phyloP scores from a whole-genome alignment of 2,113 vertebrate species.

The Muntiacus reevesi region DNA sequence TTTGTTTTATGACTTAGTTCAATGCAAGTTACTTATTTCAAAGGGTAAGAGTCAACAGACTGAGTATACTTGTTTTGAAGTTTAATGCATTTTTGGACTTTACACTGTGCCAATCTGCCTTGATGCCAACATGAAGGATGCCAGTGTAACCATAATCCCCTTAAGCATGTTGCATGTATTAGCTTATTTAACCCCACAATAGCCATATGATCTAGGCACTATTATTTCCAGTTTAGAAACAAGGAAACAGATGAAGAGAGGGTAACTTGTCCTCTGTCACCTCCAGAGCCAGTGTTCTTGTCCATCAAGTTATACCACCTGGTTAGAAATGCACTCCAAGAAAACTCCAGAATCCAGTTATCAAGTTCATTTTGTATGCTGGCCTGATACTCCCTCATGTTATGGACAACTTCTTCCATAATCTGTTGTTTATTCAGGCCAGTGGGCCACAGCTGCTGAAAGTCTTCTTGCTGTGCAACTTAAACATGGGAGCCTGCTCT shows the following conservation, averaged over 20 bases:
- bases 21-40: background rate
- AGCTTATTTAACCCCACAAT: background rate
- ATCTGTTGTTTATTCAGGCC: slow-evolving; percentile 8
- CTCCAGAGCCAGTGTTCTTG: background rate
- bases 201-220: background rate
- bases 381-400: background rate
- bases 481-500: background rate
- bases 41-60: background rate
- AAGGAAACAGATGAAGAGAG: background rate
- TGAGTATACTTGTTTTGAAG: background rate
- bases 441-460: background rate
- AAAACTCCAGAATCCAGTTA: background rate
- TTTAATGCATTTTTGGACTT: background rate
- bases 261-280: background rate
- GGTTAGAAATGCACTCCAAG: background rate
- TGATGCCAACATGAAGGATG: background rate
- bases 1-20: slow-evolving; percentile 32
- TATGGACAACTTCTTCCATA: background rate
- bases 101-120: background rate
- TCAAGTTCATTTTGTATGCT: background rate
- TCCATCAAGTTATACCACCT: background rate
- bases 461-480: slow-evolving; percentile 16
- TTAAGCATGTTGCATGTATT: background rate
- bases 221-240: background rate
- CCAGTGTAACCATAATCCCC: background rate